Evolutionary conservation across 2,888 invertebrate species (phyloP).

Genomic region (Neoitamus cyanurus): DNA sequence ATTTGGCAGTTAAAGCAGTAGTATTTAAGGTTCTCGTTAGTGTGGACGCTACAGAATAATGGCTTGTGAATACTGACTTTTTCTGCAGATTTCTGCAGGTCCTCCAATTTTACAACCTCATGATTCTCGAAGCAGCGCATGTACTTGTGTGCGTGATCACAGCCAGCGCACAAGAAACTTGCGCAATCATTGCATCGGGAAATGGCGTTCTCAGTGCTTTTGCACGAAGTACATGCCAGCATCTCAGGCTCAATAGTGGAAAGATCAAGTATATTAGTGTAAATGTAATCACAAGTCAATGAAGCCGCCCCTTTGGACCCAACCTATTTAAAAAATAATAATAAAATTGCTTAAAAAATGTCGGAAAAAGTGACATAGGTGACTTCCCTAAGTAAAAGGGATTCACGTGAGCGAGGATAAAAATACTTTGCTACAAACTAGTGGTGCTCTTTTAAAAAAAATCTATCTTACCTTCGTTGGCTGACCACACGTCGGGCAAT

Average conservation of each 20-base stretch:
- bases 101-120: conserved; percentile 88
- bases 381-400: background rate
- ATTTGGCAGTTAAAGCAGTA: conserved; percentile 89
- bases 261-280: conserved; percentile 85
- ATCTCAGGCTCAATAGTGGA: conserved; percentile 78
- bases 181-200: conserved; percentile 96
- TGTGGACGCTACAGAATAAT: conserved; percentile 84
- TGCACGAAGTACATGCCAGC: conserved; percentile 92
- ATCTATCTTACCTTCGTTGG: conserved; percentile 74
- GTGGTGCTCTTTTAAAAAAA: too few species aligned
- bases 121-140: conserved; percentile 98
- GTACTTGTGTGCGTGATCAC: conserved; percentile 94
- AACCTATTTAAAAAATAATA: conserved; percentile 67
- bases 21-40: conserved; percentile 85
- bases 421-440: too few species aligned
- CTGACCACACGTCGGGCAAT: conserved; percentile 87
- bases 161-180: conserved; percentile 92
- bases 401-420: too few species aligned
- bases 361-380: background rate
- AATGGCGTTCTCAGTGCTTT: conserved; percentile 92
- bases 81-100: conserved; percentile 78
- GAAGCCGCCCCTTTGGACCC: conserved; percentile 81
- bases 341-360: background rate
- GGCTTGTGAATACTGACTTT: conserved; percentile 90
- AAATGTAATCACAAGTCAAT: conserved; percentile 87